Conservation (phyloP, 1,140 invertebrate genomes). For the Polypedilum vanderplanki region DNA sequence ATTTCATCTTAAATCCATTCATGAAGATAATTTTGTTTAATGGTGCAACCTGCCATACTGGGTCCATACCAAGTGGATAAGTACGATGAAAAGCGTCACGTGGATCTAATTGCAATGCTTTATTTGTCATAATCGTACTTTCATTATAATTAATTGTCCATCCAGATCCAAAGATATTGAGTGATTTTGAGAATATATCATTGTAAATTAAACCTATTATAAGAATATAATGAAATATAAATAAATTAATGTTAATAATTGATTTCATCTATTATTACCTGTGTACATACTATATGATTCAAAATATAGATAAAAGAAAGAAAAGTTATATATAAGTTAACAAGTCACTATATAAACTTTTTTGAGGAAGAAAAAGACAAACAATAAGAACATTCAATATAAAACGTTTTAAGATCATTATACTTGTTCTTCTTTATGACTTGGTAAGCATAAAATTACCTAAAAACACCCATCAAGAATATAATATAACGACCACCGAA, state of each 20-base stretch:
- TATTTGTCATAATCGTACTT: slow-evolving; percentile 41
- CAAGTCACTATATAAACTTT: too few species aligned
- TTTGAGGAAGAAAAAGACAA: too few species aligned
- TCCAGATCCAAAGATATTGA: slow-evolving; percentile 72
- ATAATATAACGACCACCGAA: slow-evolving; percentile 81
- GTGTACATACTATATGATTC: too few species aligned
- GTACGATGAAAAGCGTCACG: slow-evolving; percentile 85
- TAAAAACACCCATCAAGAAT: slow-evolving; percentile 76
- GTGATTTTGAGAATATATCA: slow-evolving; percentile 72
- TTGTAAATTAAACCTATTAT: slow-evolving; percentile 83
- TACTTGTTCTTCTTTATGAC: too few species aligned
- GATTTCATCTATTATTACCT: too few species aligned
- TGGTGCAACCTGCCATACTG: slow-evolving; percentile 80
- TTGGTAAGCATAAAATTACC: too few species aligned
- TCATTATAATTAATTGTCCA: slow-evolving; percentile 56
- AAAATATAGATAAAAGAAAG: too few species aligned
- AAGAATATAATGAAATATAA: too few species aligned
- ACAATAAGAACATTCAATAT: too few species aligned
- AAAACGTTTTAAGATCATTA: too few species aligned
- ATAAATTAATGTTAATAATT: too few species aligned
- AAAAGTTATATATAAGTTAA: too few species aligned
- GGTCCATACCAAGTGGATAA: slow-evolving; percentile 89
- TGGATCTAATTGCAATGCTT: slow-evolving; percentile 46
- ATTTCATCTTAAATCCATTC: slow-evolving; percentile 96
- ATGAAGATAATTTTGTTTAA: slow-evolving; percentile 90